phyloP scores from a whole-genome alignment of 2,888 invertebrate species.

The Peribatodes rhomboidaria region DNA sequence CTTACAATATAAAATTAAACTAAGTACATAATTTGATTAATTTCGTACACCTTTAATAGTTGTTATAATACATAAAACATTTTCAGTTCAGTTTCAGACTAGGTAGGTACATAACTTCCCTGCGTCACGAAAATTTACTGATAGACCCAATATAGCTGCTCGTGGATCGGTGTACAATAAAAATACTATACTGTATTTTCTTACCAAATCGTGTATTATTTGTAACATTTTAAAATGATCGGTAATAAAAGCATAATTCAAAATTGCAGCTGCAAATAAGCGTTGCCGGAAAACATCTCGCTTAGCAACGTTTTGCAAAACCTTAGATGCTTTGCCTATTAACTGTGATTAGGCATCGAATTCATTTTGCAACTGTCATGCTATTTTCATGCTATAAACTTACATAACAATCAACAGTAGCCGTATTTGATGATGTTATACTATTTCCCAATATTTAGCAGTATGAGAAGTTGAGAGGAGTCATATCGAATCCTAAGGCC shows the following conservation, averaged over 20 bases:
- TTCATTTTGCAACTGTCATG: constrained; percentile 20
- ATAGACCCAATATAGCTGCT: too few species aligned
- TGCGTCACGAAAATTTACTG: too few species aligned
- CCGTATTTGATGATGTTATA: constrained; percentile 21
- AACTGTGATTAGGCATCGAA: constrained; percentile 8
- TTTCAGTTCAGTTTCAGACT: too few species aligned
- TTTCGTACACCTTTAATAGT: too few species aligned
- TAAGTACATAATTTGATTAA: too few species aligned
- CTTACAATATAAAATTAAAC: too few species aligned
- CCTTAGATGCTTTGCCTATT: background rate
- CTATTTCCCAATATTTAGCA: constrained; percentile 26
- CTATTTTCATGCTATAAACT: constrained; percentile 24
- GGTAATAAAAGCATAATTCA: background rate
- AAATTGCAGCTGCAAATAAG: background rate
- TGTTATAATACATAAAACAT: too few species aligned
- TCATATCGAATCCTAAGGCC: constrained; percentile 44
- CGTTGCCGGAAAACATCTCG: background rate
- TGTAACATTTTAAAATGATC: background rate
- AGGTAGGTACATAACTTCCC: too few species aligned
- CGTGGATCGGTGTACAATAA: too few species aligned
- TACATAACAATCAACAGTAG: constrained; percentile 32
- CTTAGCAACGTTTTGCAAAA: background rate
- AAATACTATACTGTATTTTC: too few species aligned
- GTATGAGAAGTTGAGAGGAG: constrained; percentile 16
- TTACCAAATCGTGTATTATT: background rate